Conservation (phyloP, 2,888 invertebrate genomes). For the Latrodectus hesperus region DNA sequence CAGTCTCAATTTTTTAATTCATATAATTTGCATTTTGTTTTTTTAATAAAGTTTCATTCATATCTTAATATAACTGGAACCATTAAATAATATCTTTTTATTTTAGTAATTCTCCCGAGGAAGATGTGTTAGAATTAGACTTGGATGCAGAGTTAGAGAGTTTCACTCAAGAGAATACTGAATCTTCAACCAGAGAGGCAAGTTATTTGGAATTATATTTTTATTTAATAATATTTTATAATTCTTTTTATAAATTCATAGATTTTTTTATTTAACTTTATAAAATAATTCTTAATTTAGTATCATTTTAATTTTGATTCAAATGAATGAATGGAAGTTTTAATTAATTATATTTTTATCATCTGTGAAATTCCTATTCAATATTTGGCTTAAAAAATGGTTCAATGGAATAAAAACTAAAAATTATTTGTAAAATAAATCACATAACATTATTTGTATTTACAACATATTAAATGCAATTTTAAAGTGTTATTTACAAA, state of each 20-base stretch:
- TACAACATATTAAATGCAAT: too few relatives aligned
- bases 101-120: conserved; percentile 34
- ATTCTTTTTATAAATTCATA: too few relatives aligned
- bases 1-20: background rate
- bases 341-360: background rate
- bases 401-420: too few relatives aligned
- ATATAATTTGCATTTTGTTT: background rate
- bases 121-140: conserved; percentile 61
- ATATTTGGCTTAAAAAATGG: too few relatives aligned
- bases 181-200: conserved; percentile 29
- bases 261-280: too few relatives aligned
- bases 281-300: too few relatives aligned
- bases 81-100: too few relatives aligned
- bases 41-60: background rate
- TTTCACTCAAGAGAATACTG: conserved; percentile 57
- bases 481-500: too few relatives aligned
- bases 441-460: too few relatives aligned
- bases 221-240: background rate
- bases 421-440: too few relatives aligned
- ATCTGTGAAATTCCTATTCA: background rate
- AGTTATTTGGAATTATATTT: background rate
- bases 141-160: conserved; percentile 63
- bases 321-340: too few relatives aligned
- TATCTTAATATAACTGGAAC: background rate
- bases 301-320: too few relatives aligned